These are phyloP conservation scores for Bombylius discolor DNA, from an alignment of 2,888 invertebrate species.

Conservation along the genomic window DNA sequence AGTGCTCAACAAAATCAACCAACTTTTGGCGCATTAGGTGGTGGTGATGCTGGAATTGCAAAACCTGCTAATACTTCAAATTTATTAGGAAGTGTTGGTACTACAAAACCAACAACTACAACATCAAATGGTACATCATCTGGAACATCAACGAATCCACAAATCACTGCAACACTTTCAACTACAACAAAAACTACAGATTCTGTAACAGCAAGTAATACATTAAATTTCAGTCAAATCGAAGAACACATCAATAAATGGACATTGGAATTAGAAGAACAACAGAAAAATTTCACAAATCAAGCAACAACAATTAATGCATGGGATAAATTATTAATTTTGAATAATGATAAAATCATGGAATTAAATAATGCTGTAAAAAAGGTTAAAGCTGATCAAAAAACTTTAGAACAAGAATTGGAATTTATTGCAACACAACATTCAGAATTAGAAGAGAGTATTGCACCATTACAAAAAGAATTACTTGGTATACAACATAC, in stretches of 20 bases:
- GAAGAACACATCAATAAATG: constrained; percentile 91
- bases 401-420: constrained; percentile 79
- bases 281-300: constrained; percentile 82
- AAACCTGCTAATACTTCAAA: constrained; percentile 3
- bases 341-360: constrained; percentile 86
- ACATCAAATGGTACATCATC: background rate
- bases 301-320: constrained; percentile 92
- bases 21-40: constrained; percentile 19
- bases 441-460: constrained; percentile 76
- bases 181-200: constrained; percentile 19
- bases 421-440: constrained; percentile 90
- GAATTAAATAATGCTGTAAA: constrained; percentile 77
- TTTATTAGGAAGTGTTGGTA: too few relatives aligned
- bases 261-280: constrained; percentile 83
- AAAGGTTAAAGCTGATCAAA: constrained; percentile 76
- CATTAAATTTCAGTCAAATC: constrained; percentile 68
- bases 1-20: constrained; percentile 5
- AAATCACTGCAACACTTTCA: background rate
- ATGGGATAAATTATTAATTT: constrained; percentile 83
- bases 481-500: constrained; percentile 52
- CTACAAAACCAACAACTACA: constrained; percentile 1
- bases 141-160: background rate
- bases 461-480: constrained; percentile 75
- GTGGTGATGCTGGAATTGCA: constrained; percentile 22
- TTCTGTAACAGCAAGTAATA: constrained; percentile 37